phyloP scores from a whole-genome alignment of 2,113 vertebrate genomes.

The Pyxicephalus adspersus region DNA sequence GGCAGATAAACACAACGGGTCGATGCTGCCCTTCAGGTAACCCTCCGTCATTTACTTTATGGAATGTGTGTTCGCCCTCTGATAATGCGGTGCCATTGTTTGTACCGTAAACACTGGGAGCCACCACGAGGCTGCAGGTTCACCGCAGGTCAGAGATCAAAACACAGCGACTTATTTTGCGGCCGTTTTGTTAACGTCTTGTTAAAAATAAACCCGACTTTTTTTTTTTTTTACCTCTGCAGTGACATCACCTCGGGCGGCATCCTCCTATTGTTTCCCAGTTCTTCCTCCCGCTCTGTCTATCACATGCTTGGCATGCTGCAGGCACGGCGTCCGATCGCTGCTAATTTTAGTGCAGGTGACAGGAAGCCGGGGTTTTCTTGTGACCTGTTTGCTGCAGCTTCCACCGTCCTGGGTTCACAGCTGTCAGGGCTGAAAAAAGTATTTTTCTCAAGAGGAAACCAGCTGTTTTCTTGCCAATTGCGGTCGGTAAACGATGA shows the following conservation, averaged over 20 bases:
- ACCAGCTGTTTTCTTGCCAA: too few relatives aligned
- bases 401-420: background rate
- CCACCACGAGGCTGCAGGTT: background rate
- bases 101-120: background rate
- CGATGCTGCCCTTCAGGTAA: too few relatives aligned
- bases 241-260: constrained; percentile 12
- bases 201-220: constrained; percentile 2
- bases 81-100: background rate
- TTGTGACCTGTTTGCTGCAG: too few relatives aligned
- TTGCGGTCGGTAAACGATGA: too few relatives aligned
- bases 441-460: too few relatives aligned
- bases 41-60: too few relatives aligned
- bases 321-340: background rate
- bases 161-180: too few relatives aligned
- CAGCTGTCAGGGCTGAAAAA: too few relatives aligned
- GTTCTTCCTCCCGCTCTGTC: background rate
- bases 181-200: background rate
- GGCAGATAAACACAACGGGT: too few relatives aligned
- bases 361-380: background rate
- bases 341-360: constrained; percentile 7
- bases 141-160: background rate
- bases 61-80: too few relatives aligned
- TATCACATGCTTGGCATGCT: constrained; percentile 12
- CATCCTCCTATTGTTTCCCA: constrained; percentile 29
- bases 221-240: background rate